Percentiles rank a stretch among this genome's conserved stretches.
Evolutionary conservation across 1,140 invertebrate genomes (phyloP).

Genomic region (Zaprionus ornatus): DNA sequence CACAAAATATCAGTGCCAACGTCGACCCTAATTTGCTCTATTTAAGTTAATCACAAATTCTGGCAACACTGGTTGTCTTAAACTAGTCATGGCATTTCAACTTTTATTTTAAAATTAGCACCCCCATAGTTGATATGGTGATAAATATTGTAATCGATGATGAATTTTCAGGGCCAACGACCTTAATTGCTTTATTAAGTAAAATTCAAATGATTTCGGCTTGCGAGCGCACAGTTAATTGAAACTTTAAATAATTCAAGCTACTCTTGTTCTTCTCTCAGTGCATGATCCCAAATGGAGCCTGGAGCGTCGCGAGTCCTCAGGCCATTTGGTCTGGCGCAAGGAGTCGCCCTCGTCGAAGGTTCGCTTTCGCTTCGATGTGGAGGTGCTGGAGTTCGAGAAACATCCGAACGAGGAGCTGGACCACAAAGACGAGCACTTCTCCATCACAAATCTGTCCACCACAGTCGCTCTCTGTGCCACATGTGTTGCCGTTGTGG

Average conservation of each 20-base stretch:
- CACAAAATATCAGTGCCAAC: not conserved
- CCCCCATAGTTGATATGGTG: not conserved
- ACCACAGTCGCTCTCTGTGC: conserved; percentile 75
- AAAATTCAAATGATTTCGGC: not conserved
- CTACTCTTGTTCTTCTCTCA: conserved; percentile 8
- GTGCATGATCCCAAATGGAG: conserved; percentile 85
- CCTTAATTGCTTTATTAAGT: not conserved
- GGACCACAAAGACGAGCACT: conserved; percentile 62
- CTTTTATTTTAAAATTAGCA: not conserved
- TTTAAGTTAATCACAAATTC: too few species aligned
- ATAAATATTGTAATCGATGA: not conserved
- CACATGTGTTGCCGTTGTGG: conserved; percentile 84
- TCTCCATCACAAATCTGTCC: conserved; percentile 66
- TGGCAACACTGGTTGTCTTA: too few species aligned
- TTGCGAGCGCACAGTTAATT: not conserved
- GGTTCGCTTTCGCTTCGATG: conserved; percentile 84
- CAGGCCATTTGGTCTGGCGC: conserved; percentile 84
- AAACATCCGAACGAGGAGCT: conserved; percentile 80
- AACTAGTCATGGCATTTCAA: not conserved
- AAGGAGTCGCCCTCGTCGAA: conserved; percentile 84
- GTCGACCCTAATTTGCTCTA: too few species aligned
- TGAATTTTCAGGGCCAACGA: not conserved
- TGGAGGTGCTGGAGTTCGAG: conserved; percentile 85
- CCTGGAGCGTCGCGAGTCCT: conserved; percentile 84
- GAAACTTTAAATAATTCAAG: not conserved